These are phyloP conservation scores for Drosophila ustulata DNA, from an alignment of 2,888 invertebrate species.

Conservation along the genomic window DNA sequence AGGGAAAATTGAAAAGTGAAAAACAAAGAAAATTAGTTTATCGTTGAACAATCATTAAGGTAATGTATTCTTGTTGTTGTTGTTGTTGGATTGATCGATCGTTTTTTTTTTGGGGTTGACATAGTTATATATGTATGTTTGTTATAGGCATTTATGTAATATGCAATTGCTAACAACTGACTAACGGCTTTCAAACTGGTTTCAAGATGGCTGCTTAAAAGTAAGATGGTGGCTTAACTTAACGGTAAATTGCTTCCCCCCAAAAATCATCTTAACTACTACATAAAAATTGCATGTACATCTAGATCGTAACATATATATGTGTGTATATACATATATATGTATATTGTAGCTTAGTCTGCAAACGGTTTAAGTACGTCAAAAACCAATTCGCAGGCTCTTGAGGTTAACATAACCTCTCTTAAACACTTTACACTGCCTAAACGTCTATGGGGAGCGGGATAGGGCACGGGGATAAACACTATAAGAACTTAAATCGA, in stretches of 20 bases:
- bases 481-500: conserved; percentile 17
- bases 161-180: conserved; percentile 54
- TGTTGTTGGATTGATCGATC: conserved; percentile 38
- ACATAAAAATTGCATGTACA: conserved; percentile 71
- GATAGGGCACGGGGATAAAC: not conserved
- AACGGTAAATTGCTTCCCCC: conserved; percentile 53
- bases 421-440: conserved; percentile 57
- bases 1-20: not conserved
- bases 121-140: conserved; percentile 20
- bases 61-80: conserved; percentile 47
- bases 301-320: conserved; percentile 58
- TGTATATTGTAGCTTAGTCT: conserved; percentile 31
- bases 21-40: not conserved
- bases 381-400: conserved; percentile 27
- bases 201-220: conserved; percentile 38
- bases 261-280: conserved; percentile 62
- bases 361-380: conserved; percentile 42
- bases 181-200: conserved; percentile 46
- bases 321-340: conserved; percentile 15
- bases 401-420: conserved; percentile 75
- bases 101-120: conserved; percentile 11
- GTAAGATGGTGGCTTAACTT: conserved; percentile 39
- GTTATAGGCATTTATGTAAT: conserved; percentile 11
- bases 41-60: conserved; percentile 41
- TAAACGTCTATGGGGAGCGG: conserved; percentile 9